Conservation (phyloP, 2,113 vertebrate species). For the Cottus gobio region DNA sequence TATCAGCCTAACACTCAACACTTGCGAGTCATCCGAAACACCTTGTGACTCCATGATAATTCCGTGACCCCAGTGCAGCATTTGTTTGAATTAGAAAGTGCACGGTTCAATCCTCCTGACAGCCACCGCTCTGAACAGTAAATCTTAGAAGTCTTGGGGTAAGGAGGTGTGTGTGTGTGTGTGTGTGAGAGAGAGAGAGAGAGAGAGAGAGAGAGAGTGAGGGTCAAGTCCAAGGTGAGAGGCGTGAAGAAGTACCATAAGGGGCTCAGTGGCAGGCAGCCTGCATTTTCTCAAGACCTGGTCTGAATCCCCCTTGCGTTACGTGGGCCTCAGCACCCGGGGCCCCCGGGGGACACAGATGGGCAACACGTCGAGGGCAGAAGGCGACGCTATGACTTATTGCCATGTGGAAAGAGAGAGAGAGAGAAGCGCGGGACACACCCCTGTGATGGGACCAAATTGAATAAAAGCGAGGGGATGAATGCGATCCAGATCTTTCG, state of each 20-base stretch:
- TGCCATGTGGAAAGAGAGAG: slow-evolving; percentile 69
- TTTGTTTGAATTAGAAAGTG: slow-evolving; percentile 87
- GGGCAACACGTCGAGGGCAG: slow-evolving; percentile 84
- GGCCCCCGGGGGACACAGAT: slow-evolving; percentile 78
- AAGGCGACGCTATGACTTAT: slow-evolving; percentile 85
- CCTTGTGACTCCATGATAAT: slow-evolving; percentile 79
- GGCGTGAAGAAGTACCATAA: slow-evolving; percentile 79
- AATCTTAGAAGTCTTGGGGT: slow-evolving; percentile 71
- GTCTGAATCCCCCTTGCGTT: slow-evolving; percentile 59
- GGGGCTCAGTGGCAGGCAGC: slow-evolving; percentile 68
- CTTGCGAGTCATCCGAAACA: slow-evolving; percentile 82
- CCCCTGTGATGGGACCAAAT: slow-evolving; percentile 74
- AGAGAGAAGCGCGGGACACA: slow-evolving; percentile 51
- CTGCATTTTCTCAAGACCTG: slow-evolving; percentile 77
- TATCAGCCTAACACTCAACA: slow-evolving; percentile 78
- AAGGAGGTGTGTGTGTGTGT: slow-evolving; percentile 52
- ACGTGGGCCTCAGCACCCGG: slow-evolving; percentile 47
- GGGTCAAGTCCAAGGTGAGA: slow-evolving; percentile 83
- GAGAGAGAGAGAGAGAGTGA: slow-evolving; percentile 2
- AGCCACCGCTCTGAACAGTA: slow-evolving; percentile 77
- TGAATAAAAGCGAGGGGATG: slow-evolving; percentile 78
- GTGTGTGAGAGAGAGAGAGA: neutral
- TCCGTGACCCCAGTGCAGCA: slow-evolving; percentile 69
- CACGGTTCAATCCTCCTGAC: slow-evolving; percentile 79
- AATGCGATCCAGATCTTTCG: slow-evolving; percentile 83